Base-by-base conservation (phyloP, 2,113 vertebrate species). In the Cryptomyrus ogoouensis region DNA sequence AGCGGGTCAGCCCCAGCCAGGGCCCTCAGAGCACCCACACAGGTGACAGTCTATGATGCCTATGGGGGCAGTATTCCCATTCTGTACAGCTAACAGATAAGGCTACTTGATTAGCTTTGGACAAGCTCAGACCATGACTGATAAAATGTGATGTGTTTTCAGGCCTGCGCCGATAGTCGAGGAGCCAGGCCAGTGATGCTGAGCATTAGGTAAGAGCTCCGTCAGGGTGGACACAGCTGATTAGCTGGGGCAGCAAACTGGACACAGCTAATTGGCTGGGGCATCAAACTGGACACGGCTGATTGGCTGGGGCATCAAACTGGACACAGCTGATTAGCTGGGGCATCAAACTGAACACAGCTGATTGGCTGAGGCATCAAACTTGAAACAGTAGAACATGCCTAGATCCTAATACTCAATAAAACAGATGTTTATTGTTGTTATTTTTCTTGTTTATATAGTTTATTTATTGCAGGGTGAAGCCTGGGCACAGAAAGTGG, bases 21-120 rank as follows among this genome's bases (percentile, higher is more conserved):
- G 90, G 66, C 89, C 84, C 31, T 24, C 92, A 21, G 94, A 93
- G 15, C 83, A 35, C 24, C n/a, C 85, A 94, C 94, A 95, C 92
- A 96, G 96, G 96, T 96, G 92, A 95, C 35, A 58, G 90, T 27
- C 47, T 56, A 56, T 56, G 53, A 21, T 56, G 44, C 44, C 44
- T 27, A 47, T n/a, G 17, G 83, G 21, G 21, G 4, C 83, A n/a
- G 21, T 50, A n/a, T 12, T 46, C 10, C 42, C 87, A 5, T 47
- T 19, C 19, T 47, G 24, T 31, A 58, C 49, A 84, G 39, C 80
- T 24, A 10, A 24, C 35, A 83, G 31, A 86, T 13, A 86, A 31
- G 13, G 84, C 44, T 49, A 13, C 84, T 4, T 0, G 12, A 52
- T 47, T 27, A 50, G n/a, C 47, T 17, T 52, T 3, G n/a, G 47